These are phyloP conservation scores for Pan troglodytes DNA, from an alignment of 2,113 vertebrate species.

Conservation along the genomic window DNA sequence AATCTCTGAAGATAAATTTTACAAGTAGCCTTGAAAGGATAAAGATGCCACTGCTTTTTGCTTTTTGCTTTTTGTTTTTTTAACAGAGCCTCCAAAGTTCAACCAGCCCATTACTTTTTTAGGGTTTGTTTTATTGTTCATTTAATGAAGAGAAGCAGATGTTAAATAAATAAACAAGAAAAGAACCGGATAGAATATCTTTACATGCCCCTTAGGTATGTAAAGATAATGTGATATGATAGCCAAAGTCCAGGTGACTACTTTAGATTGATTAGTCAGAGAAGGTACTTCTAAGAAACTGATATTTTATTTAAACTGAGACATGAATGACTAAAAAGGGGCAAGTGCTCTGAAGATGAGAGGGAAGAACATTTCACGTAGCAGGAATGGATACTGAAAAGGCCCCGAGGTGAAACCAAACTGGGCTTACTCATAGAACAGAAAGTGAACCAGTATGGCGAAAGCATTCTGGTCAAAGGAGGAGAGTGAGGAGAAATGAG, in stretches of 20 bases:
- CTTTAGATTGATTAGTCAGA: not conserved
- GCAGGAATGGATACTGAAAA: not conserved
- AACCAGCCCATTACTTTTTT: not conserved
- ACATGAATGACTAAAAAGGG: not conserved
- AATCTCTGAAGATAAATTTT: conserved; percentile 23
- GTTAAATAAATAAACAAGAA: not conserved
- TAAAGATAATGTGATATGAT: not conserved
- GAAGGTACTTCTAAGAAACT: not conserved
- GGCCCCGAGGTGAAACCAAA: not conserved
- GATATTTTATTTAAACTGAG: not conserved
- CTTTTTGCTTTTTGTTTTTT: not conserved
- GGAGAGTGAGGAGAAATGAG: not conserved
- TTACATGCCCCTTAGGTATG: too few species aligned
- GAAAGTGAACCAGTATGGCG: not conserved
- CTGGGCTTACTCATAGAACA: not conserved
- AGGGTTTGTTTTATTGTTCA: not conserved
- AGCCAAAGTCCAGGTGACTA: not conserved
- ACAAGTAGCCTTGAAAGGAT: not conserved
- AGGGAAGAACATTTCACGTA: not conserved
- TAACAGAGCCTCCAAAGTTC: not conserved
- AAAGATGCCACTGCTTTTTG: not conserved
- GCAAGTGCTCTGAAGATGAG: not conserved
- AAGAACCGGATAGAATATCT: not conserved
- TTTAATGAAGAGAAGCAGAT: not conserved
- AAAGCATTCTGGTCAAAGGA: not conserved